phyloP scores from a whole-genome alignment of 1,140 invertebrate species.

The Polyergus mexicanus region DNA sequence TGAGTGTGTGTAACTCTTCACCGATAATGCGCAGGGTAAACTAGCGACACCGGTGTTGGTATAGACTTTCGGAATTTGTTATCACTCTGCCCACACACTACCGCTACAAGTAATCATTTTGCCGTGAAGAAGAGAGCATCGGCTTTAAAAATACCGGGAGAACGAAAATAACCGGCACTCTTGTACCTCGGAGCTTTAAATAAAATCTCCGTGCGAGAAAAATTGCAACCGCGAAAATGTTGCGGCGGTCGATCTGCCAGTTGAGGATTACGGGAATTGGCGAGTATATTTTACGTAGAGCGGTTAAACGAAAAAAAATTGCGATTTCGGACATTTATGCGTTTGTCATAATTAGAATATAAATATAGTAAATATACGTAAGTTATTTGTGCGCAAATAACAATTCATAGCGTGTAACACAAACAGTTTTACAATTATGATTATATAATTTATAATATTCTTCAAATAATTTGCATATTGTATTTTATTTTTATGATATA shows the following conservation, averaged over 20 bases:
- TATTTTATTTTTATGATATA: too few species aligned
- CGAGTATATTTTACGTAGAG: constrained; percentile 42
- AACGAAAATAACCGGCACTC: constrained; percentile 67
- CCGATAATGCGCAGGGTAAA: constrained; percentile 70
- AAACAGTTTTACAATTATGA: not conserved
- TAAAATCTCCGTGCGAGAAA: constrained; percentile 63
- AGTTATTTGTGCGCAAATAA: not conserved
- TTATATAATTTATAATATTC: constrained; percentile 20
- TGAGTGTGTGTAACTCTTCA: constrained; percentile 52
- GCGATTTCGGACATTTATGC: constrained; percentile 26
- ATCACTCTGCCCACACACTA: constrained; percentile 56
- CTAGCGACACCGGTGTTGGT: constrained; percentile 42
- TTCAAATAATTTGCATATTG: not conserved
- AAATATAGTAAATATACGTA: constrained; percentile 31
- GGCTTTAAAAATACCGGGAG: constrained; percentile 65
- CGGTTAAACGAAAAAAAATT: constrained; percentile 15
- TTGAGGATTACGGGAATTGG: constrained; percentile 54
- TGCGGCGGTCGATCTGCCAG: constrained; percentile 36
- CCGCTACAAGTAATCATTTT: constrained; percentile 65
- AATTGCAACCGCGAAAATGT: constrained; percentile 61
- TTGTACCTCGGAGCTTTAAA: constrained; percentile 43
- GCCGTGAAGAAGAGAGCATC: constrained; percentile 61
- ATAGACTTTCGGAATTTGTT: constrained; percentile 70
- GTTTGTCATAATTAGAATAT: constrained; percentile 37
- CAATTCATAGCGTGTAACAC: not conserved